Evolutionary conservation across 1,140 invertebrate genomes (phyloP), one percentile per base, ranked within the genome.

Genomic region (Sycophaga agraensis): DNA sequence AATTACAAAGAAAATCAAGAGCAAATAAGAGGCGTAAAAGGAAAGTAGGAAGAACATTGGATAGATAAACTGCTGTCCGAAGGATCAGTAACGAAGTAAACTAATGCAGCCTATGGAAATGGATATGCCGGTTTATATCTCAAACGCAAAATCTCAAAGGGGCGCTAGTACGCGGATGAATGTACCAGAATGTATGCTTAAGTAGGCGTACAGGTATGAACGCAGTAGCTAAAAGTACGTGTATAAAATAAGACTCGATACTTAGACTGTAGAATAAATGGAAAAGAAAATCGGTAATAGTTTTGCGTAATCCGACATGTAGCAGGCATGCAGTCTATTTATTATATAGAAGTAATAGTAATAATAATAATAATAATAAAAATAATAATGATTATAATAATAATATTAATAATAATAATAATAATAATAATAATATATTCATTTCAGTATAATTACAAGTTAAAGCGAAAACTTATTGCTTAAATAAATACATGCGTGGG

Each of bases 401-500:
- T 26, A 46, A 48, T 45, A 37, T 24, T 40, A 21, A 61, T 19
- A 40, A 55, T 40, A 54, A 54, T 54, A 55, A 48, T 54, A 49
- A 21, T 62, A 50, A 42, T 40, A 24, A 56, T 22, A 45, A 53
- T 61, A 60, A 55, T 60, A 54, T 42, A 60, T 59, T 59, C 39
- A 26, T 46, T 35, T 60, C 51, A 31, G n/a, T 35, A 50, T 62
- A 62, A 62, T 62, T 62, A 62, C 59, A 62, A 50, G 28, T 55
- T 48, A 48, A 62, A 50, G 51, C 59, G 37, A 62, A 55, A 42
- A 26, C 53, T 50, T 62, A 62, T 35, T 62, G 45, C 34, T 34
- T 62, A 62, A 61, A 61, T 55, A 61, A 61, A 61, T 55, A 61
- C 59, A 55, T 61, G 59, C 59, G 42, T 61, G 43, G 34, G 22